phyloP scores from a whole-genome alignment of 2,888 invertebrate genomes.

The Tetranychus truncatus region DNA sequence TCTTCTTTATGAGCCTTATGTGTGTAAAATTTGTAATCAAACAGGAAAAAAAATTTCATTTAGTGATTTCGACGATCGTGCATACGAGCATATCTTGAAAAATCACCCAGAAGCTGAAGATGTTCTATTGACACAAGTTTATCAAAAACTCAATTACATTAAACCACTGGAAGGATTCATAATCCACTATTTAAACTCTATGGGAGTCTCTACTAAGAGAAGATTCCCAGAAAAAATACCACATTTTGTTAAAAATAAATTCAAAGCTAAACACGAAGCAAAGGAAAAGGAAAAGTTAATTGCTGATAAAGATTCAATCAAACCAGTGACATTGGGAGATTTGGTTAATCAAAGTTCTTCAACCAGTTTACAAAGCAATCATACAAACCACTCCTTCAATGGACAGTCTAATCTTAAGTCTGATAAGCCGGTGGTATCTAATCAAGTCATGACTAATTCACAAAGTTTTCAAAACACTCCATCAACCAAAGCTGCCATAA shows the following conservation, averaged over 20 bases:
- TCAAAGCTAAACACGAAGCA: background rate
- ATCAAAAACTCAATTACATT: background rate
- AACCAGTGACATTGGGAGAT: background rate
- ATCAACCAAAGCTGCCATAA: background rate
- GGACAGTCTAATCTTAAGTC: background rate
- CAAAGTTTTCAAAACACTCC: background rate
- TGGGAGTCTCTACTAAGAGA: background rate
- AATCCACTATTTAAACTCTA: background rate
- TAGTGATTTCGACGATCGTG: conserved; percentile 5
- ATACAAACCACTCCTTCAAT: background rate
- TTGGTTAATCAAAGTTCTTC: background rate
- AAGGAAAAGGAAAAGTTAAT: background rate
- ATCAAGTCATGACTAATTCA: background rate
- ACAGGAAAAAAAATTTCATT: background rate
- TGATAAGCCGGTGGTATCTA: background rate
- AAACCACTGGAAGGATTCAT: background rate
- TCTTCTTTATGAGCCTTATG: conserved; percentile 7
- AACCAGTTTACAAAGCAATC: background rate
- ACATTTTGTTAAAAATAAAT: background rate
- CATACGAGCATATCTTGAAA: conserved; percentile 1
- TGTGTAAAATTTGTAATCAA: conserved; percentile 3
- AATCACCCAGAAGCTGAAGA: conserved; percentile 3
- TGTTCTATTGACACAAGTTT: background rate
- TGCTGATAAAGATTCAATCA: background rate
- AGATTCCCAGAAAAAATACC: background rate